Evolutionary conservation across 2,113 vertebrate species (phyloP), one percentile per base, ranked within the genome.

Genomic region (Engystomops pustulosus): DNA sequence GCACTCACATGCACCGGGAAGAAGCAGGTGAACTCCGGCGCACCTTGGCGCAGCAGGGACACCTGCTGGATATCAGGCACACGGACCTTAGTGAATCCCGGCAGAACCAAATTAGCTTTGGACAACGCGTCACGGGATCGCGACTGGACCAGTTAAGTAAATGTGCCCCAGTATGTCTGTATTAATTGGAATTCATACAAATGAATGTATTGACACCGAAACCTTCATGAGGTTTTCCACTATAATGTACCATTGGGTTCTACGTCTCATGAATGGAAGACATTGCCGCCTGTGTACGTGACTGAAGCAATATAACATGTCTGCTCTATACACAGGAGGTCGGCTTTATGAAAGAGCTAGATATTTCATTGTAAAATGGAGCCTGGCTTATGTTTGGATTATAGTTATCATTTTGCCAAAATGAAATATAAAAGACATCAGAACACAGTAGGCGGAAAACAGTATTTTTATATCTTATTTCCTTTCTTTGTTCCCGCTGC

Each of bases 361-460:
- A 75, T 27, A 75, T 75, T 65, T 75, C 70, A 74, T 83, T 67
- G 62, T 77, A 65, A 84, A 68, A 68, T 67, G 7, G 58, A 77
- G 72, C 72, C 58, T 77, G 81, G 58, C 58, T 77, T 84, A 75
- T 68, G 71, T 76, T 74, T 84, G 81, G 81, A 76, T 77, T 77
- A 84, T 58, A 68, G 81, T 84, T 77, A 77, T 77, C 41, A 84
- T 84, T 77, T 84, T 77, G 41, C 81, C 45, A 84, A 77, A 84
- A 84, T 84, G 71, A 84, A 84, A 84, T 84, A 84, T 83, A 84
- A 84, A 84, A 77, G 41, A 47, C 71, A 84, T 84, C 81, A 77
- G 62, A 44, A 20, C 81, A 68, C 81, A 67, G 81, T 58, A 41
- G 72, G 71, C 38, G 58, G n/a, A 83, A 83, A 62, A 77, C 36